These are phyloP conservation scores for Propithecus deckenii DNA, from an alignment of 2,797 vertebrate genomes.

Conservation along the genomic window DNA sequence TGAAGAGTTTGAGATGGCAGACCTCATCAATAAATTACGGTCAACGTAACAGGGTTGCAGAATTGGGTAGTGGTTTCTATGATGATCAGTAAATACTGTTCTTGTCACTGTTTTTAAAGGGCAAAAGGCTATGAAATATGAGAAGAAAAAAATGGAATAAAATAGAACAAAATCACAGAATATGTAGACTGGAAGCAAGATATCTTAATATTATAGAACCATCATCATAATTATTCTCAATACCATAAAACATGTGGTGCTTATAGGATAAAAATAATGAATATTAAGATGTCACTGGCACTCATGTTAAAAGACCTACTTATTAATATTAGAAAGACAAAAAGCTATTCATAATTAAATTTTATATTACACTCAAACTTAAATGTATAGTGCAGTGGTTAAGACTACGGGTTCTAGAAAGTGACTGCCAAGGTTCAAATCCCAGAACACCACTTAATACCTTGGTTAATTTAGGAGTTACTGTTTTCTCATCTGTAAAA, in stretches of 20 bases:
- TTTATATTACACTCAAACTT: neutral
- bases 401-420: neutral
- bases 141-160: slow-evolving; percentile 48
- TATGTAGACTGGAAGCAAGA: slow-evolving; percentile 41
- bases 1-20: slow-evolving; percentile 45
- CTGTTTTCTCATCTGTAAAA: neutral
- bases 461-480: slow-evolving; percentile 7
- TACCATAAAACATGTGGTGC: neutral
- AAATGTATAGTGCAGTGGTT: neutral
- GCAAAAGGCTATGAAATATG: neutral
- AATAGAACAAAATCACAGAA: neutral
- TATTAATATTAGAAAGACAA: neutral
- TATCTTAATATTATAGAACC: neutral
- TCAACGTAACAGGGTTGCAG: neutral
- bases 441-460: neutral
- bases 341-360: neutral
- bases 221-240: slow-evolving; percentile 22
- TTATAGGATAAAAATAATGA: slow-evolving; percentile 16
- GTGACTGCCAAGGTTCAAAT: neutral
- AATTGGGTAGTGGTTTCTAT: slow-evolving; percentile 1
- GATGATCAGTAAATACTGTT: slow-evolving; percentile 40
- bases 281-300: neutral
- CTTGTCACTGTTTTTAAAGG: slow-evolving; percentile 49
- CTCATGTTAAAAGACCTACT: neutral
- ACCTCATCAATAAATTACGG: slow-evolving; percentile 55